Conservation (phyloP, 2,888 invertebrate species). For the Sthenelais limicola region DNA sequence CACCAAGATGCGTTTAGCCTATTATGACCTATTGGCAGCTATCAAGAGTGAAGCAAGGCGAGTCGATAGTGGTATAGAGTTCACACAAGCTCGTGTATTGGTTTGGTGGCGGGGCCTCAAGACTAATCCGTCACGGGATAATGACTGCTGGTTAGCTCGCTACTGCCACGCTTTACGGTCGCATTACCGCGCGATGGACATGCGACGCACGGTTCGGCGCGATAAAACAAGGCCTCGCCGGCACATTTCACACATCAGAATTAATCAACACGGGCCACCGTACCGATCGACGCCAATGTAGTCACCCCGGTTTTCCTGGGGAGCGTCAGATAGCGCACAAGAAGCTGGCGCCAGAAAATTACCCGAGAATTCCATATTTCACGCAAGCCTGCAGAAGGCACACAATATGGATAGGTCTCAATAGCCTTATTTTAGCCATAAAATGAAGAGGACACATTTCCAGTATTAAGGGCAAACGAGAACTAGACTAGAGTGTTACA, state of each 20-base stretch:
- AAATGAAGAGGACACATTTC: no score
- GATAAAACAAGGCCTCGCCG: conserved; percentile 9
- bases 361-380: conserved; percentile 35
- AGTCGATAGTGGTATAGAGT: no score
- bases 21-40: background rate
- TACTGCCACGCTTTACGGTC: background rate
- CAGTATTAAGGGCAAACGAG: no score
- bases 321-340: conserved; percentile 26
- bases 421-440: no score
- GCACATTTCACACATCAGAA: conserved; percentile 40
- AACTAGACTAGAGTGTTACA: no score
- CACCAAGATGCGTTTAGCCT: background rate
- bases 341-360: conserved; percentile 18
- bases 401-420: conserved; percentile 28
- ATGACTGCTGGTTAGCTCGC: conserved; percentile 1
- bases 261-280: conserved; percentile 27
- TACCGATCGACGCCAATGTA: conserved; percentile 13
- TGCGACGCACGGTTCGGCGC: conserved; percentile 22
- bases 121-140: conserved; percentile 31
- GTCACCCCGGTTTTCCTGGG: background rate
- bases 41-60: no score
- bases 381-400: background rate
- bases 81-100: no score
- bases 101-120: conserved; percentile 12
- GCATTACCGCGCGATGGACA: background rate